Evolutionary conservation across 2,113 vertebrate species (phyloP), one percentile per base, ranked within the genome.

Genomic region (Cardinalis cardinalis): DNA sequence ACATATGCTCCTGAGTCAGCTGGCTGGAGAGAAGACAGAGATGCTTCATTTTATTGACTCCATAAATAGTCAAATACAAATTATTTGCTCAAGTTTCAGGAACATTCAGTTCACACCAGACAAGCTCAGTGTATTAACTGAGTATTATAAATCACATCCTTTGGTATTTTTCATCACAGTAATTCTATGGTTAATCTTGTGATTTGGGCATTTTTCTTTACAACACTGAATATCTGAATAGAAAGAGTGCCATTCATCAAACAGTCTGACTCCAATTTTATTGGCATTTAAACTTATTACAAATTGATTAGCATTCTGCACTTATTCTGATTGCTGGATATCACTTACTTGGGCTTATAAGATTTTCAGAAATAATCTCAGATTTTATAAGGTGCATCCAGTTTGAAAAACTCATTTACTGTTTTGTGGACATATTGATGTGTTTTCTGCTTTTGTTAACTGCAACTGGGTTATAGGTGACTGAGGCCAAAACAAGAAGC

Each of bases 31-130:
- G 89, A 95, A 95, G 93, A 92, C 76, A 88, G 29, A 84, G 84
- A 84, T 76, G 74, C 68, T 90, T 90, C 60, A 84, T 93, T 96
- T 93, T 95, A 95, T 92, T 87, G 84, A 76, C 71, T 73, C 25
- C 86, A 87, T 87, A 93, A 95, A 92, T 76, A 95, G 70, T 89
- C 77, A 93, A 94, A 78, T 63, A 82, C 38, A 4, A 90, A 84
- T 38, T 43, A 87, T 29, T 79, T 76, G n/a, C 36, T 89, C 19
- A 78, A 66, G 53, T 83, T 94, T 85, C 84, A 90, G 84, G 84
- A 94, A 95, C 93, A 89, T 89, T 70, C 75, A 72, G 91, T 89
- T 90, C 90, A 92, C 64, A 94, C 26, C 36, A 87, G 55, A 56
- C 43, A 85, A 46, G 16, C 46, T 92, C 34, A 52, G 66, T 48